phyloP scores from a whole-genome alignment of 2,888 invertebrate genomes.

The Autographa pulchrina region DNA sequence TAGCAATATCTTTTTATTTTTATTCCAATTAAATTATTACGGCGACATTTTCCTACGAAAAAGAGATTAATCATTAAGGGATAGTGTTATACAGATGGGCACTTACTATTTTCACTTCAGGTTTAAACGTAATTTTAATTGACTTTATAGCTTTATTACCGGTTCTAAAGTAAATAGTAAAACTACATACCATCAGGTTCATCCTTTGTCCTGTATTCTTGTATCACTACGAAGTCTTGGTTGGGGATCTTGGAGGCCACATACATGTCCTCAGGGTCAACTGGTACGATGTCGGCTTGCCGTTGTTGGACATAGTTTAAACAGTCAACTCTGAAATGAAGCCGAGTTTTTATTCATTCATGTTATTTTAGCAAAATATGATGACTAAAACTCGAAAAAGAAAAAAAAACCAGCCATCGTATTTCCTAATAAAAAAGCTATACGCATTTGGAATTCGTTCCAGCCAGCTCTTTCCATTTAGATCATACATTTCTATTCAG shows the following conservation, averaged over 20 bases:
- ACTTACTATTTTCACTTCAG: too few relatives aligned
- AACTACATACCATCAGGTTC: slow-evolving; percentile 91
- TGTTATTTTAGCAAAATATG: background rate
- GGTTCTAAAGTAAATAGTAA: slow-evolving; percentile 4
- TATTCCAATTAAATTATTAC: too few relatives aligned
- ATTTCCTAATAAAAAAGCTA: too few relatives aligned
- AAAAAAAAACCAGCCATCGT: too few relatives aligned
- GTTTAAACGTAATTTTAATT: too few relatives aligned
- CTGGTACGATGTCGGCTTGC: slow-evolving; percentile 94
- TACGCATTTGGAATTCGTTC: background rate
- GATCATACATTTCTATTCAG: background rate
- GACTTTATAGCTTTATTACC: background rate
- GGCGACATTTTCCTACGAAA: too few relatives aligned
- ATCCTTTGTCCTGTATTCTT: slow-evolving; percentile 93
- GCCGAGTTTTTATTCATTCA: background rate
- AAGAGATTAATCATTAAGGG: too few relatives aligned
- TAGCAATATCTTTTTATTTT: too few relatives aligned
- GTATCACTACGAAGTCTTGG: slow-evolving; percentile 93
- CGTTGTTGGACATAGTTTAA: slow-evolving; percentile 93
- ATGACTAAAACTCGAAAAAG: too few relatives aligned
- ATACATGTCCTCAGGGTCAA: slow-evolving; percentile 97
- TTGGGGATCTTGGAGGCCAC: slow-evolving; percentile 93
- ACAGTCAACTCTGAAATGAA: slow-evolving; percentile 91
- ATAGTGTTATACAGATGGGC: too few relatives aligned
- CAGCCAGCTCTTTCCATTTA: background rate